Conservation (phyloP, 2,113 vertebrate species). For the Rallus limicola region DNA sequence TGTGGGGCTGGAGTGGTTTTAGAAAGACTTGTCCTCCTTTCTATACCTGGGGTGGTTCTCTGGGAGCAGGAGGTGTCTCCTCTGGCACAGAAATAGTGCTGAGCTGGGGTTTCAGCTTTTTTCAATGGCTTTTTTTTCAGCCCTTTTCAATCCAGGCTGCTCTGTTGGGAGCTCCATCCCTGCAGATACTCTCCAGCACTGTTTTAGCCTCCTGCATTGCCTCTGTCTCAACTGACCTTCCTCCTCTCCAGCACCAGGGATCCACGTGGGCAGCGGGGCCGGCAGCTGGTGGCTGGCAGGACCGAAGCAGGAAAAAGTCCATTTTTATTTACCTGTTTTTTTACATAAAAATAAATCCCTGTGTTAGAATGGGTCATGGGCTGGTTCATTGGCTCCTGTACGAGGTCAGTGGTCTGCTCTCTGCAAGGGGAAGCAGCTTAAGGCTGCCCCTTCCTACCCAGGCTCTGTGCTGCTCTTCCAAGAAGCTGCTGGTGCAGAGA, state of each 20-base stretch:
- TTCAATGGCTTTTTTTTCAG: no score
- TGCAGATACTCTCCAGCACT: neutral
- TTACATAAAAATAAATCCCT: constrained; percentile 32
- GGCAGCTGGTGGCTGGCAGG: neutral
- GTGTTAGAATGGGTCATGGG: neutral
- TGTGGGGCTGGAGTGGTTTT: neutral
- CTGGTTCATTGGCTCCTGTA: neutral
- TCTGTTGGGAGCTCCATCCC: neutral
- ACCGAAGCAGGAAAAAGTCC: neutral
- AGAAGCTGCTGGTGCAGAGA: neutral
- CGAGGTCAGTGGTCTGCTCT: neutral
- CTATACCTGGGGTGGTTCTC: neutral
- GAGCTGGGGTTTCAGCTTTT: neutral
- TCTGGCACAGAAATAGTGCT: neutral
- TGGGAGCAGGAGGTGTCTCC: neutral
- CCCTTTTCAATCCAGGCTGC: neutral
- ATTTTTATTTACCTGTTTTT: constrained; percentile 19
- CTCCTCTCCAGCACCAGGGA: neutral
- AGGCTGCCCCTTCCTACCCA: neutral
- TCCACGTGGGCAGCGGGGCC: neutral
- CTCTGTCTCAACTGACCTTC: neutral
- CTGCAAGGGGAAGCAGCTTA: neutral
- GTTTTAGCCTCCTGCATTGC: neutral
- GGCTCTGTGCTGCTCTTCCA: neutral
- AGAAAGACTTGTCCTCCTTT: neutral